Evolutionary conservation across 2,888 invertebrate species (phyloP), one percentile per base, ranked within the genome.

Genomic region (Margaritifera margaritifera): DNA sequence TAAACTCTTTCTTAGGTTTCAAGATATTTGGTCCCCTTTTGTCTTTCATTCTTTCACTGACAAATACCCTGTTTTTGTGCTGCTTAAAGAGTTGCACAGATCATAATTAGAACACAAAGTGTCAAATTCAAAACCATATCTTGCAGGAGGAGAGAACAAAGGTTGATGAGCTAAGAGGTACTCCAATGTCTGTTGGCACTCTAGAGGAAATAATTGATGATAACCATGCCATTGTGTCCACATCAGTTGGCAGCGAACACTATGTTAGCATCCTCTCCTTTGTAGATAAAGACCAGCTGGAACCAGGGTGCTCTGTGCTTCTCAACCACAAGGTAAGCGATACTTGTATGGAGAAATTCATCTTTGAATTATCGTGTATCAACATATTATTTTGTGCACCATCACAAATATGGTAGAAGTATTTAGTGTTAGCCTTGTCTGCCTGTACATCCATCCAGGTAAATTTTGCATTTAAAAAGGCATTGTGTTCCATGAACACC

Each of bases 111-210:
- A 8, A 42, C 11, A 42, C 42, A 42, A 42, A 42, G 15, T 42
- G 42, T 42, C 42, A 42, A 42, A 42, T 42, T 24, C 22, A 63
- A 27, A 54, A 54, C n/a, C 20, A 19, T 68, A 4, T 6, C 53
- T 51, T 80, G 19, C 76, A 92, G 92, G 98, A 99, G 90, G 99
- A 99, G 90, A 93, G 98, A 80, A 97, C 96, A 1, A 98, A 98
- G 92, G 99, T 99, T 55, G 99, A 99, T 92, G 99, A 99, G 90
- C 92, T 99, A 67, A 92, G 99, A 89, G 99, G 99, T 59, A 98
- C 99, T 52, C 99, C 99, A 0, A 99, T 99, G 99, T 98, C 98
- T 11, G 99, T 99, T 31, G 99, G 99, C n/a, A 98, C 96, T 77
- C 91, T 99, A 72, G 99, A 99, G 90, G 99, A 99, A 91, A 98